A percentile compares a stretch with the other conserved stretches of the same genome.
Evolutionary conservation across 1,140 invertebrate species (phyloP).

Genomic region (Drosophila truncata): DNA sequence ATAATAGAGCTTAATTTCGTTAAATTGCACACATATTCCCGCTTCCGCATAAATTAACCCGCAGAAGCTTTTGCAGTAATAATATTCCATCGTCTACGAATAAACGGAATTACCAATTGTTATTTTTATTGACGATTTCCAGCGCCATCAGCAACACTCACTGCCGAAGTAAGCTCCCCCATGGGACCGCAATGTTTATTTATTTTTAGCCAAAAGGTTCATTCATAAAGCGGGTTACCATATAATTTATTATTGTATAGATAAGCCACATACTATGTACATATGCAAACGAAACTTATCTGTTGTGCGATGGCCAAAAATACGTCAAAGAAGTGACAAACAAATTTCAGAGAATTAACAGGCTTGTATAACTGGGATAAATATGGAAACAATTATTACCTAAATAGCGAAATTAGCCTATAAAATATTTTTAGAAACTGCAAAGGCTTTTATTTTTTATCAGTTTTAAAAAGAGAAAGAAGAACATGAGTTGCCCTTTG

Average conservation of each 20-base stretch:
- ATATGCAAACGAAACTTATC: conserved; percentile 22
- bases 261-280: conserved; percentile 23
- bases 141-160: conserved; percentile 12
- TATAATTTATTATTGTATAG: conserved; percentile 27
- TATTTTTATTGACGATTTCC: conserved; percentile 26
- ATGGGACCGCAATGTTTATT: conserved; percentile 14
- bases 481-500: not conserved
- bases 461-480: not conserved
- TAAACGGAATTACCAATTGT: conserved; percentile 19
- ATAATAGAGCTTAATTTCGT: conserved; percentile 13
- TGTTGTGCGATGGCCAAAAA: conserved; percentile 28
- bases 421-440: not conserved
- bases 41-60: conserved; percentile 9
- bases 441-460: not conserved
- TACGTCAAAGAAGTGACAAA: not conserved
- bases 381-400: conserved; percentile 1
- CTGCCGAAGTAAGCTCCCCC: conserved; percentile 2
- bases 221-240: conserved; percentile 28
- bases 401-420: not conserved
- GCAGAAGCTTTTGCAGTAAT: conserved; percentile 2
- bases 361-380: conserved; percentile 8
- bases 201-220: conserved; percentile 16
- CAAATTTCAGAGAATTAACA: conserved; percentile 3
- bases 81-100: conserved; percentile 3
- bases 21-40: conserved; percentile 7